Conservation (phyloP, 2,888 invertebrate genomes). For the Ornithoptera alexandrae region DNA sequence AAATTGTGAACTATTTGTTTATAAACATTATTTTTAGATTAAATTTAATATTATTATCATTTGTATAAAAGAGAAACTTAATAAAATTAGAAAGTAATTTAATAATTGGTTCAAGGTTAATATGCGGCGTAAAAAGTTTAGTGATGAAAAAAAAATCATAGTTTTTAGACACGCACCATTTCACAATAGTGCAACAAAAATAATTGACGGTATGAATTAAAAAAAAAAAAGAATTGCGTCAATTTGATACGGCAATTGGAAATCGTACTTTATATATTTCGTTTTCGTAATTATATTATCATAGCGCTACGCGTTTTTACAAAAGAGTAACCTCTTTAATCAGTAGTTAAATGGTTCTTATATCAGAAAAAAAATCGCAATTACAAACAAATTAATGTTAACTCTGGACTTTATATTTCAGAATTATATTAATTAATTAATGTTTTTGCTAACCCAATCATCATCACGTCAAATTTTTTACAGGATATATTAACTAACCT, state of each 20-base stretch:
- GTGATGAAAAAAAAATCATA: constrained; percentile 51
- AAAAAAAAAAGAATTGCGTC: constrained; percentile 16
- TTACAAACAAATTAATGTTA: no score
- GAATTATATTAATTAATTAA: no score
- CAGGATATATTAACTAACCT: no score
- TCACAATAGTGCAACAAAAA: constrained; percentile 44
- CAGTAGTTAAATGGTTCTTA: no score
- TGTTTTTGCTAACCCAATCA: no score
- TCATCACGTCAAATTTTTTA: no score
- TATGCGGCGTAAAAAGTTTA: constrained; percentile 50
- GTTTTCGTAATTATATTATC: constrained; percentile 8
- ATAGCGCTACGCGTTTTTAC: not conserved
- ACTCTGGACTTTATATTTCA: no score
- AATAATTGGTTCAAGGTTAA: constrained; percentile 68
- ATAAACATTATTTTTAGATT: not conserved
- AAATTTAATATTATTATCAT: no score
- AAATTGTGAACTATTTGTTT: no score
- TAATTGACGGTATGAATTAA: constrained; percentile 21
- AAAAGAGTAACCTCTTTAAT: no score
- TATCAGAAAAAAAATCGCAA: no score
- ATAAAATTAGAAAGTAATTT: constrained; percentile 50
- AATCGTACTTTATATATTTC: constrained; percentile 12
- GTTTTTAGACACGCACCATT: constrained; percentile 54
- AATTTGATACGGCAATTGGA: constrained; percentile 25
- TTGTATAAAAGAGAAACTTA: not conserved